phyloP scores from a whole-genome alignment of 2,888 invertebrate genomes.

The Mactromeris polynyma region DNA sequence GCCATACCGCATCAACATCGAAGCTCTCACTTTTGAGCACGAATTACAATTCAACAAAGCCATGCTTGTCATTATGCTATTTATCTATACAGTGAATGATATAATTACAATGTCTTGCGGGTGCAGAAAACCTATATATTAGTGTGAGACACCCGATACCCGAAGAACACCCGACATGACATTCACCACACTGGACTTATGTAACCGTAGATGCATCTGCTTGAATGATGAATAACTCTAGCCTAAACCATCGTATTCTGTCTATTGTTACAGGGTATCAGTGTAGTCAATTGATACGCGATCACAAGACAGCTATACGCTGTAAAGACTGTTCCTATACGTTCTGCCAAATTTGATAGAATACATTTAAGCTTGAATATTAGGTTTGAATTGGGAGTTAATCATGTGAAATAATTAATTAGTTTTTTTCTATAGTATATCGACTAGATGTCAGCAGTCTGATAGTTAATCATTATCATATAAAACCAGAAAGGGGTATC shows the following conservation, averaged over 20 bases:
- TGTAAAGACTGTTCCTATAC: slow-evolving; percentile 6
- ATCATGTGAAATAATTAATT: slow-evolving; percentile 73
- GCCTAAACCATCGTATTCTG: slow-evolving; percentile 33
- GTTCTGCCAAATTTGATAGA: slow-evolving; percentile 39
- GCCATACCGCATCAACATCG: neutral
- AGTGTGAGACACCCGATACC: slow-evolving; percentile 36
- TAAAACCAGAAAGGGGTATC: neutral
- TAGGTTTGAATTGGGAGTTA: slow-evolving; percentile 49
- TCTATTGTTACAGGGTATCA: slow-evolving; percentile 23
- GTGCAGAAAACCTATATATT: slow-evolving; percentile 28
- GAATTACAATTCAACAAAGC: neutral
- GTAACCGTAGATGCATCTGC: slow-evolving; percentile 29
- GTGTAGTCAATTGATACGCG: slow-evolving; percentile 19
- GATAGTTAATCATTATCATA: neutral
- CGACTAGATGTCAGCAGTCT: slow-evolving; percentile 22
- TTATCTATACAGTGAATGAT: neutral
- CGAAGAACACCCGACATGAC: slow-evolving; percentile 32
- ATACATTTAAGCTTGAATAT: slow-evolving; percentile 38
- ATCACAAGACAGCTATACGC: neutral
- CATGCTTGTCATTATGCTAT: neutral
- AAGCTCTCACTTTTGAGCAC: neutral
- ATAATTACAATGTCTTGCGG: slow-evolving; percentile 12
- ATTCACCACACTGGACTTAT: slow-evolving; percentile 33
- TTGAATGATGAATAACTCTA: slow-evolving; percentile 39
- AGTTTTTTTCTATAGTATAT: slow-evolving; percentile 52